phyloP scores from a whole-genome alignment of 2,113 vertebrate species.

The Menidia beryllina region DNA sequence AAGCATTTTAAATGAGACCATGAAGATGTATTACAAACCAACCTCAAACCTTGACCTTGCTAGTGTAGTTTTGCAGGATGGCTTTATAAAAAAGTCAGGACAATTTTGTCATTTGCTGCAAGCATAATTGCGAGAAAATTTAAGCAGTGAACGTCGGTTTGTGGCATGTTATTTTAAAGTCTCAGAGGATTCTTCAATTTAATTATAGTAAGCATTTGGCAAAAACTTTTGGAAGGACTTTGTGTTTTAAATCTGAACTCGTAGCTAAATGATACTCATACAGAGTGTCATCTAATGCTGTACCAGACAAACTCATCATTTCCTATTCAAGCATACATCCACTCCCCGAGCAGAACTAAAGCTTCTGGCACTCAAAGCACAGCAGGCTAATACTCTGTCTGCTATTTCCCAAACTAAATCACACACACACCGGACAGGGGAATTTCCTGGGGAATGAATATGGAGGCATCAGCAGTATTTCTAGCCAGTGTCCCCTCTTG shows the following conservation, averaged over 20 bases:
- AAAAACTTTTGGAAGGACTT: constrained; percentile 32
- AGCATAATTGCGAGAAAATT: no score
- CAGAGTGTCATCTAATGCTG: constrained; percentile 65
- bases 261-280: constrained; percentile 57
- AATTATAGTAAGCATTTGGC: constrained; percentile 19
- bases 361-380: constrained; percentile 68
- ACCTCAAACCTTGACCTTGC: no score
- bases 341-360: constrained; percentile 64
- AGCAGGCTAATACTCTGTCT: constrained; percentile 73
- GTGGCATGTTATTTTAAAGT: no score
- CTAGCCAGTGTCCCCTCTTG: constrained; percentile 68
- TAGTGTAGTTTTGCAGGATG: no score
- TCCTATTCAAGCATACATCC: constrained; percentile 71
- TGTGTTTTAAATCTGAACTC: constrained; percentile 63
- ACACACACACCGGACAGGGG: constrained; percentile 59
- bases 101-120: no score
- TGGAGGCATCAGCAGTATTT: constrained; percentile 76
- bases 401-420: constrained; percentile 51
- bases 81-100: no score
- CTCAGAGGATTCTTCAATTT: not conserved
- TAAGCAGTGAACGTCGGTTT: no score
- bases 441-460: constrained; percentile 71
- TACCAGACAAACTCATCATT: constrained; percentile 73
- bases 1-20: no score
- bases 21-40: no score